Base-by-base conservation (phyloP, 2,888 invertebrate species). In the Deilephila elpenor region DNA sequence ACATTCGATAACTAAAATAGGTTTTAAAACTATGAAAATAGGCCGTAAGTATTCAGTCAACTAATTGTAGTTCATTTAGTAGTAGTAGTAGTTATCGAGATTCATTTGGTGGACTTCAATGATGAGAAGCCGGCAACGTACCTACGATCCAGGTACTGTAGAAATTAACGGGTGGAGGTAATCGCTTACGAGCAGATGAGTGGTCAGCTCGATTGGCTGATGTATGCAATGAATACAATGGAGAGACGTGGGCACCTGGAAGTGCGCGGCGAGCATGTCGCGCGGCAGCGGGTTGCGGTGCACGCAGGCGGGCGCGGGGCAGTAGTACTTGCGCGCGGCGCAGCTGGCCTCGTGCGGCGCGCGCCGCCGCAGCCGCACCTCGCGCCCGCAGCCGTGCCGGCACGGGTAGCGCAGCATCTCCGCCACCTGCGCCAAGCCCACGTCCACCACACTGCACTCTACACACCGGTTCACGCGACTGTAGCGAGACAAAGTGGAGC, bases 391-490 rank as follows among this genome's bases (percentile, higher is more conserved):
- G 29, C 93, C 95, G 89, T 95, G 94, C 64, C 93, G 92, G 85
- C 95, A 95, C 76, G 95, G 95, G 86, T 95, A 95, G 73, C 91
- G 92, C 78, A 95, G 82, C 86, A 94, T 88, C 82, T 95, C 95
- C 7, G 95, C 93, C 76, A 95, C 95, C 93, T 95, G 80, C 51
- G 37, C 25, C 71, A 56, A 3, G 20, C 71, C 8, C 71, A 67
- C n/a, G 37, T 6, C 60, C 7, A 25, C 60, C 11, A 19, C 32
- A 34, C 19, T 62, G 17, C 29, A 19, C n/a, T n/a, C n/a, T 8
- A n/a, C 59, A 32, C 20, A 7, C 2, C n/a, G 20, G 25, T 51
- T 20, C 8, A 37, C 17, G 20, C 8, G 5, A 32, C 4, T 5
- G 0, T 0, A 32, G 32, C 3, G 5, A 32, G 32, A 32, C 32